Conservation (phyloP, 2,113 vertebrate genomes). For the Phrynosoma blainvillii region DNA sequence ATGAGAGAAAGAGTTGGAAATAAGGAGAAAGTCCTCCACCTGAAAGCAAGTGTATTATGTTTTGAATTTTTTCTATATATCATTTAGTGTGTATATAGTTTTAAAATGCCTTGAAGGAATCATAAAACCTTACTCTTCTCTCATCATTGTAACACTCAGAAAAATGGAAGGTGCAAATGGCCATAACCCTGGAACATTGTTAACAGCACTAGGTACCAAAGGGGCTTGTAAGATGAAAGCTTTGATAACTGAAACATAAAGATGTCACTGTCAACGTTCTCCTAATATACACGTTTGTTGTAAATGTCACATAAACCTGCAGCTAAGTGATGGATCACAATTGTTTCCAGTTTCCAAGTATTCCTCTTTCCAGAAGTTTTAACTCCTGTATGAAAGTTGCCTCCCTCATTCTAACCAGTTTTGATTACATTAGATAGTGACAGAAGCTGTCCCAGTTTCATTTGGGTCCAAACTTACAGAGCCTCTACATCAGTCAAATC, state of each 20-base stretch:
- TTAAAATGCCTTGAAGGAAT: conserved; percentile 71
- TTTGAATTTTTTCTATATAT: conserved; percentile 59
- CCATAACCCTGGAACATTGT: conserved; percentile 56
- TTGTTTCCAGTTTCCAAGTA: conserved; percentile 39
- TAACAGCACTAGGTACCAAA: conserved; percentile 57
- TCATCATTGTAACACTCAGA: conserved; percentile 59
- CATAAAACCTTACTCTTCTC: conserved; percentile 66
- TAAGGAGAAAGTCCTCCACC: conserved; percentile 50
- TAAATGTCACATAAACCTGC: conserved; percentile 62
- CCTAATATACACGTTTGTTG: conserved; percentile 59
- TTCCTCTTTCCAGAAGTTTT: conserved; percentile 51
- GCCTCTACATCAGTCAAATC: not conserved
- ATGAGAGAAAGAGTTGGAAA: conserved; percentile 36
- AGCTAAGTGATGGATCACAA: conserved; percentile 58
- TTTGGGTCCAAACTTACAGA: not conserved
- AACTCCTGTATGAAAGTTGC: conserved; percentile 38
- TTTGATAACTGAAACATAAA: conserved; percentile 72
- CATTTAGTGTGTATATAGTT: conserved; percentile 59
- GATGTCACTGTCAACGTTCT: conserved; percentile 60
- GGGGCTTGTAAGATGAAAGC: conserved; percentile 49
- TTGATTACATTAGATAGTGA: not conserved
- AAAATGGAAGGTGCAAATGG: conserved; percentile 47
- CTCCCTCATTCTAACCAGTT: not conserved
- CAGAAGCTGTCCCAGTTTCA: not conserved
- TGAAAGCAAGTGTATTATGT: conserved; percentile 59